Percentiles rank a stretch among this genome's conserved stretches.
These are phyloP conservation scores for Cryptocheilus praepositus DNA, from an alignment of 2,888 invertebrate species.

Conservation along the genomic window DNA sequence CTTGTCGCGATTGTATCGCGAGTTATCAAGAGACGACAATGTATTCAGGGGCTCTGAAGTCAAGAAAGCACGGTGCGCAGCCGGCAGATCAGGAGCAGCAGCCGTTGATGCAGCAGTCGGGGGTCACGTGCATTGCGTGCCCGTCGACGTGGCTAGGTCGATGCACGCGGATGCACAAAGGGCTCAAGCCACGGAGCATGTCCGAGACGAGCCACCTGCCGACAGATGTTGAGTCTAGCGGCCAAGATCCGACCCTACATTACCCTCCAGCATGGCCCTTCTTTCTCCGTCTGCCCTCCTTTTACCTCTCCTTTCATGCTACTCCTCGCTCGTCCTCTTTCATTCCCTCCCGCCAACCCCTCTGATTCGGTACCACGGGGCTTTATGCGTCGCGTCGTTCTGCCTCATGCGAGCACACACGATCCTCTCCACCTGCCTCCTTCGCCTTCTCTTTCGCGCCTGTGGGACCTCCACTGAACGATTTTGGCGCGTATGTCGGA, in stretches of 20 bases:
- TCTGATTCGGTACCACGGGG: constrained; percentile 39
- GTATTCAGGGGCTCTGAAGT: too few relatives aligned
- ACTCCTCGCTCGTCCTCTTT: not conserved
- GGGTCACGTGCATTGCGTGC: constrained; percentile 58
- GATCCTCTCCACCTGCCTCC: constrained; percentile 28
- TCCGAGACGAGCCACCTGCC: constrained; percentile 68
- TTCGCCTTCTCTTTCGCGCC: constrained; percentile 44
- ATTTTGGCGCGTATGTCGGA: not conserved
- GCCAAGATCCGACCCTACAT: constrained; percentile 50
- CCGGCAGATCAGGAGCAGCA: too few relatives aligned
- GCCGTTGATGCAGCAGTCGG: constrained; percentile 35
- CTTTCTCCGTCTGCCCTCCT: too few relatives aligned
- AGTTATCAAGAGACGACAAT: too few relatives aligned
- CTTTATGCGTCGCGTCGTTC: constrained; percentile 41
- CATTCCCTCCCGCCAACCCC: constrained; percentile 22
- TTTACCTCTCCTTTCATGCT: constrained; percentile 2
- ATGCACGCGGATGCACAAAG: constrained; percentile 62
- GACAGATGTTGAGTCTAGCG: constrained; percentile 68
- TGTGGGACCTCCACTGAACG: constrained; percentile 16
- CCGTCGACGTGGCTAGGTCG: constrained; percentile 54
- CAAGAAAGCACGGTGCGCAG: too few relatives aligned
- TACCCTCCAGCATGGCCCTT: constrained; percentile 41
- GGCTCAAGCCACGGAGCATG: constrained; percentile 53
- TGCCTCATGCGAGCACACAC: constrained; percentile 41
- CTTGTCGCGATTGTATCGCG: too few relatives aligned